These are phyloP conservation scores for Thomomys bottae DNA, from an alignment of 2,113 vertebrate genomes.

Conservation along the genomic window DNA sequence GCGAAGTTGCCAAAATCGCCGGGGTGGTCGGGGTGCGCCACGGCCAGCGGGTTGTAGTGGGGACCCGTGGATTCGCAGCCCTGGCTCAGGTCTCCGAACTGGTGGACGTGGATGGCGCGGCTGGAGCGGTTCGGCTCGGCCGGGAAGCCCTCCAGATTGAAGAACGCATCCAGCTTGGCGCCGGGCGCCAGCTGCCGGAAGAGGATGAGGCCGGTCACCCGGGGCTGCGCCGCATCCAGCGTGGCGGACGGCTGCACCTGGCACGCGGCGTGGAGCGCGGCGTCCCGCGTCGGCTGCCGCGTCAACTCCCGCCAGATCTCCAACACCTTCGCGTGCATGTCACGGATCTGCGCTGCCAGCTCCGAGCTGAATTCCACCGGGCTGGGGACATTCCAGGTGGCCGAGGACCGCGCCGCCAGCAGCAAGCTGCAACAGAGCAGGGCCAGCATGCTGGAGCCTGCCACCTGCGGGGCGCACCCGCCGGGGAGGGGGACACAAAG, in stretches of 20 bases:
- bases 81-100: constrained; percentile 90
- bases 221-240: constrained; percentile 83
- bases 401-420: constrained; percentile 39
- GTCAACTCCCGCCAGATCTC: constrained; percentile 80
- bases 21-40: constrained; percentile 91
- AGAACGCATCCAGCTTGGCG: constrained; percentile 84
- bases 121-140: constrained; percentile 31
- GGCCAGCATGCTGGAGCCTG: constrained; percentile 74
- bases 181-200: constrained; percentile 87
- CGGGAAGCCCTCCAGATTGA: constrained; percentile 90
- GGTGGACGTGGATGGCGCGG: constrained; percentile 93
- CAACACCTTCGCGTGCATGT: constrained; percentile 79
- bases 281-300: constrained; percentile 47
- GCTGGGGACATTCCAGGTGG: neutral
- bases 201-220: constrained; percentile 88
- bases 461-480: constrained; percentile 59
- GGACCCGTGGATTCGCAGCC: constrained; percentile 91
- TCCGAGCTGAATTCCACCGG: neutral
- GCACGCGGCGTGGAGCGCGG: constrained; percentile 86
- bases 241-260: constrained; percentile 88
- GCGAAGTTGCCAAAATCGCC: constrained; percentile 97
- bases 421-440: constrained; percentile 70
- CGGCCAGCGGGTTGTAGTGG: constrained; percentile 91
- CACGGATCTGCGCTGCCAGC: neutral
- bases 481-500: neutral